These are phyloP conservation scores for Drosophila ercepeae DNA, from an alignment of 1,140 invertebrate genomes.

Conservation along the genomic window DNA sequence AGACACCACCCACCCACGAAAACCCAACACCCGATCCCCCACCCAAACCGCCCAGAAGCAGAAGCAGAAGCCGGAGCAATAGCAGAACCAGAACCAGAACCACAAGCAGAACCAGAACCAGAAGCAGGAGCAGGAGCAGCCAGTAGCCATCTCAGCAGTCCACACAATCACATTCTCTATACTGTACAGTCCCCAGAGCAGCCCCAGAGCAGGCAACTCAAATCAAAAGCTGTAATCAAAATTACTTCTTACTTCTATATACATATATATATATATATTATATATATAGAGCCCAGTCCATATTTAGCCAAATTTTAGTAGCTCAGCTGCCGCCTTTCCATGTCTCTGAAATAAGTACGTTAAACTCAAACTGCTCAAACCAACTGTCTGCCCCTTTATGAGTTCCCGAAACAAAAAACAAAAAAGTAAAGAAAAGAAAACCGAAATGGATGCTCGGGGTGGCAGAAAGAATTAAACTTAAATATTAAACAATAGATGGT, in stretches of 20 bases:
- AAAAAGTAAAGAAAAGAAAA: background rate
- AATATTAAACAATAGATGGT: conserved; percentile 23
- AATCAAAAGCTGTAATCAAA: conserved; percentile 77
- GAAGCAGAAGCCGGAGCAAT: conserved; percentile 7
- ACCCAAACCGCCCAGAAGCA: conserved; percentile 10
- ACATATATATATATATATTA: conserved; percentile 17
- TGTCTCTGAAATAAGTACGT: conserved; percentile 76
- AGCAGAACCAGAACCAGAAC: conserved; percentile 27
- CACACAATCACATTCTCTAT: conserved; percentile 7
- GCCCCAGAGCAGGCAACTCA: conserved; percentile 46
- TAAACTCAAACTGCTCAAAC: conserved; percentile 76
- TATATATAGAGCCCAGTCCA: conserved; percentile 24
- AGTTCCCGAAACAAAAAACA: no score
- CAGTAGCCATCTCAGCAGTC: conserved; percentile 32
- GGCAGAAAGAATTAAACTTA: conserved; percentile 14
- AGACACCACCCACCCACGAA: conserved; percentile 33
- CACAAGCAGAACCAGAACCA: conserved; percentile 8
- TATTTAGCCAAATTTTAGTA: conserved; percentile 17
- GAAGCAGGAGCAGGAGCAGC: conserved; percentile 25
- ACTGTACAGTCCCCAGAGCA: background rate
- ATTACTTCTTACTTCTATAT: conserved; percentile 53
- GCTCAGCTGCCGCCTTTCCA: conserved; percentile 46
- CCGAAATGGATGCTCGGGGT: conserved; percentile 1
- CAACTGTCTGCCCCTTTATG: conserved; percentile 22
- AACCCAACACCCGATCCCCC: conserved; percentile 23